Base-by-base conservation (phyloP, 1,140 invertebrate genomes). In the Elymnias hypermnestra region DNA sequence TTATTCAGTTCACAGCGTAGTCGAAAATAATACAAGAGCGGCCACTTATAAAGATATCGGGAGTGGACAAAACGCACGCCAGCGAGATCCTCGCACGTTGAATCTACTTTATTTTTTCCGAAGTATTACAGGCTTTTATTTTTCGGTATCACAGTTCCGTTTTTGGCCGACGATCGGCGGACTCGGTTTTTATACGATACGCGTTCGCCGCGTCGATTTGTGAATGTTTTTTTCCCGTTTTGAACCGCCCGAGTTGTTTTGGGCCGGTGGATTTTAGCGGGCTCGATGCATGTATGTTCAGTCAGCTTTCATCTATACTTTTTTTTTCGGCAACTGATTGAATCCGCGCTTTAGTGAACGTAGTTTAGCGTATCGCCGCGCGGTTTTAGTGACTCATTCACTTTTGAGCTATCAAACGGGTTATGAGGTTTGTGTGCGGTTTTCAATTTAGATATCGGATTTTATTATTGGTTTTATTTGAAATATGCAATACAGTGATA, bases 91-190 rank as follows among this genome's bases (percentile, higher is more conserved):
- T 58, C 63, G 53, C 53, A 56, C 67, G 57, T 47, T 57, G 49
- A 54, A 47, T 65, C 41, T 59, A 66, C 65, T 83, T 72, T 84
- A 74, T 84, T 81, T 85, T 84, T 81, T 77, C 70, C 70, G 66
- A 59, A 62, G 76, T 65, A 77, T 84, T 78, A 77, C 69, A 54
- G 70, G 55, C 72, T 83, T 87, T 85, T 85, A 84, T 86, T 87
- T 87, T 83, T 86, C 74, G 83, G 84, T 87, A 83, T 83, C 79
- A 77, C 82, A 63, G 78, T 77, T 78, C 76, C 83, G 83, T 78
- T 79, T 84, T 84, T 82, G 82, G 81, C 74, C 76, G 63, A 59
- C 81, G 72, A 83, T 75, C 79, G 78, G 81, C 64, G 56, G 60
- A 78, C 65, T 81, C 58, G 70, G 76, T 81, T 84, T 83, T 81